Conservation (phyloP, 2,888 invertebrate species). For the Diarsia brunnea region DNA sequence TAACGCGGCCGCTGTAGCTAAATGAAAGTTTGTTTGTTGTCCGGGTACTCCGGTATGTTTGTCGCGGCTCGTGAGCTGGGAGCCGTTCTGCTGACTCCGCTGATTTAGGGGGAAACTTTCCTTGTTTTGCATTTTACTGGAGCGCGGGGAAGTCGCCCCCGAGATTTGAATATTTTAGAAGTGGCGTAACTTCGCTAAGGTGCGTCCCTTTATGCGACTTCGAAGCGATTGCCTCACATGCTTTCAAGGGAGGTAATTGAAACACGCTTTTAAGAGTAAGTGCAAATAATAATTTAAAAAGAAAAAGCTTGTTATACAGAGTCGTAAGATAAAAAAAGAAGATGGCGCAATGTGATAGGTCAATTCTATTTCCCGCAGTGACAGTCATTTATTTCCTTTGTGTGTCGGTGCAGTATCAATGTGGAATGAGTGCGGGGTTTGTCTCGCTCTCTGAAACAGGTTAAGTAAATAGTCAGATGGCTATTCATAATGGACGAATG, state of each 20-base stretch:
- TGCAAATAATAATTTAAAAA: constrained; percentile 66
- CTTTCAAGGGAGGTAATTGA: constrained; percentile 74
- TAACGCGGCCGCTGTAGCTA: constrained; percentile 72
- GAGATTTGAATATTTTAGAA: constrained; percentile 89
- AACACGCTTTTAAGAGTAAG: constrained; percentile 71
- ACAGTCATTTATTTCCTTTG: constrained; percentile 82
- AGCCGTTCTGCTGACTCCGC: constrained; percentile 77
- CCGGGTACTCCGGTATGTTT: constrained; percentile 80
- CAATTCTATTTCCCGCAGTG: constrained; percentile 77
- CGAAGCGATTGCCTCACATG: constrained; percentile 76
- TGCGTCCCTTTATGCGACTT: constrained; percentile 83
- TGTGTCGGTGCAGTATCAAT: constrained; percentile 74
- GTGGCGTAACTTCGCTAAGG: constrained; percentile 83
- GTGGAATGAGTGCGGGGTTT: constrained; percentile 77
- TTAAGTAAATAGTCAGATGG: constrained; percentile 86
- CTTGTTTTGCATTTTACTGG: constrained; percentile 88
- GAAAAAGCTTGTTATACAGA: constrained; percentile 45
- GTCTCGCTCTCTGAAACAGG: constrained; percentile 81
- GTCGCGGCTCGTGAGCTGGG: constrained; percentile 74
- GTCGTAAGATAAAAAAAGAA: constrained; percentile 66
- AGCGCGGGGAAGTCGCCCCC: constrained; percentile 84
- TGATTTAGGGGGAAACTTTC: constrained; percentile 88
- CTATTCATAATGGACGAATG: constrained; percentile 79
- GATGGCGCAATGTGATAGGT: constrained; percentile 70
- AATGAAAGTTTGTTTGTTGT: constrained; percentile 86